These are phyloP conservation scores for Probosciger aterrimus DNA, from an alignment of 2,113 vertebrate species.

Conservation along the genomic window DNA sequence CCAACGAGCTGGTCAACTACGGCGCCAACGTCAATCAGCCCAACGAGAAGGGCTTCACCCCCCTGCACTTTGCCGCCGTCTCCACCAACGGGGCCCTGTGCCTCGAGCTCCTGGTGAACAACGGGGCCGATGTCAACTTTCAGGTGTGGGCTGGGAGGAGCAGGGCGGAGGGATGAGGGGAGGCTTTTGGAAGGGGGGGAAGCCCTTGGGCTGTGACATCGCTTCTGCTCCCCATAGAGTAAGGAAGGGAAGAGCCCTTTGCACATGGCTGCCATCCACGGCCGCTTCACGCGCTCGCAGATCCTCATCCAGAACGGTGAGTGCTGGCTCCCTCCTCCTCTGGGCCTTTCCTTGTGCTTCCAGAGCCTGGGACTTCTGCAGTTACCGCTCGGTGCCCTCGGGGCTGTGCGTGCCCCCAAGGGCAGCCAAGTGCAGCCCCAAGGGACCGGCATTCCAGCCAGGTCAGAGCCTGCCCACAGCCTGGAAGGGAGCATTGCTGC, in stretches of 20 bases:
- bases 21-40: constrained; percentile 93
- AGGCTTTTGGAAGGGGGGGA: neutral
- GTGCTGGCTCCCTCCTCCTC: neutral
- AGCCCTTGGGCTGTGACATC: rapidly evolving
- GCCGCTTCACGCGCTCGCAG: constrained; percentile 94
- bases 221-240: constrained; percentile 71
- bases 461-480: neutral
- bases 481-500: neutral
- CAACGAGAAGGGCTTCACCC: constrained; percentile 87
- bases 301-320: constrained; percentile 97
- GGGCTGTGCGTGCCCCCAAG: neutral
- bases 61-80: constrained; percentile 90
- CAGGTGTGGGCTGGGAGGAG: constrained; percentile 71
- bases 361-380: neutral
- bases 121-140: constrained; percentile 90
- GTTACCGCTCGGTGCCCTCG: neutral
- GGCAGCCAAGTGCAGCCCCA: neutral
- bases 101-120: constrained; percentile 93
- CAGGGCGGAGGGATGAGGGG: rapidly evolving
- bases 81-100: constrained; percentile 92
- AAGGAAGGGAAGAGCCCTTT: constrained; percentile 95
- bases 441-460: neutral
- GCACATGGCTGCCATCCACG: constrained; percentile 94
- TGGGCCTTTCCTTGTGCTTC: neutral
- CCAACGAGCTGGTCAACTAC: constrained; percentile 88